A percentile compares a stretch with the other conserved stretches of the same genome.
phyloP scores from a whole-genome alignment of 2,797 vertebrate genomes.

The Acipenser oxyrinchus region DNA sequence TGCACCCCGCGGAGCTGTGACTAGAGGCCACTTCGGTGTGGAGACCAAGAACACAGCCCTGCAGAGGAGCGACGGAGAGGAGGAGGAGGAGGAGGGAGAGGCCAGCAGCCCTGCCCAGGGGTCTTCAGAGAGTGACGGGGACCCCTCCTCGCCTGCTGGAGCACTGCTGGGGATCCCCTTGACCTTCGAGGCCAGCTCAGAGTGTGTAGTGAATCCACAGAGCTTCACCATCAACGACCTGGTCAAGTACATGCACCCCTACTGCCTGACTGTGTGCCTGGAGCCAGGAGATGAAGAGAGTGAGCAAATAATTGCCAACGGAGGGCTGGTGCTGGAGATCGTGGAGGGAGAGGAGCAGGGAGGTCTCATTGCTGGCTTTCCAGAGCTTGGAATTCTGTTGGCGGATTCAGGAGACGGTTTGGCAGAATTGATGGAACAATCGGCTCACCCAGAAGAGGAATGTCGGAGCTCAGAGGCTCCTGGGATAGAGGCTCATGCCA shows the following conservation, averaged over 20 bases:
- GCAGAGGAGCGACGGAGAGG: slow-evolving; percentile 83
- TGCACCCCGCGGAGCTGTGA: not conserved
- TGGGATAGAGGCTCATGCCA: not conserved
- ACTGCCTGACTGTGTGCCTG: slow-evolving; percentile 75
- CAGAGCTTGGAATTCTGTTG: slow-evolving; percentile 35
- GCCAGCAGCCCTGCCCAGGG: slow-evolving; percentile 33
- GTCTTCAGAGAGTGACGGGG: slow-evolving; percentile 21
- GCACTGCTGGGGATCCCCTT: slow-evolving; percentile 46
- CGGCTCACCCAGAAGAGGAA: slow-evolving; percentile 11
- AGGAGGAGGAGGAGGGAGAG: slow-evolving; percentile 79
- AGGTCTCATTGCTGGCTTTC: slow-evolving; percentile 60
- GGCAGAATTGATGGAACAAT: slow-evolving; percentile 26
- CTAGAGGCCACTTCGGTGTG: not conserved
- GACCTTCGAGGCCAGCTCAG: slow-evolving; percentile 47
- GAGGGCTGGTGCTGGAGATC: slow-evolving; percentile 78
- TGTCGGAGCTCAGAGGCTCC: not conserved
- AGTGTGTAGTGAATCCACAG: slow-evolving; percentile 46
- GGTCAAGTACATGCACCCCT: slow-evolving; percentile 84
- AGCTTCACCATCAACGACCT: slow-evolving; percentile 72
- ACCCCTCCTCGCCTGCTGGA: slow-evolving; percentile 32
- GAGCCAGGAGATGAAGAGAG: slow-evolving; percentile 52
- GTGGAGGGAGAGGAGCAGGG: slow-evolving; percentile 63
- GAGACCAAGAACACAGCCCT: slow-evolving; percentile 31
- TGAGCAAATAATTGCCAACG: slow-evolving; percentile 63
- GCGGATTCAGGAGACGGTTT: slow-evolving; percentile 15